Conservation (phyloP, 2,797 vertebrate genomes). For the Menidia menidia region DNA sequence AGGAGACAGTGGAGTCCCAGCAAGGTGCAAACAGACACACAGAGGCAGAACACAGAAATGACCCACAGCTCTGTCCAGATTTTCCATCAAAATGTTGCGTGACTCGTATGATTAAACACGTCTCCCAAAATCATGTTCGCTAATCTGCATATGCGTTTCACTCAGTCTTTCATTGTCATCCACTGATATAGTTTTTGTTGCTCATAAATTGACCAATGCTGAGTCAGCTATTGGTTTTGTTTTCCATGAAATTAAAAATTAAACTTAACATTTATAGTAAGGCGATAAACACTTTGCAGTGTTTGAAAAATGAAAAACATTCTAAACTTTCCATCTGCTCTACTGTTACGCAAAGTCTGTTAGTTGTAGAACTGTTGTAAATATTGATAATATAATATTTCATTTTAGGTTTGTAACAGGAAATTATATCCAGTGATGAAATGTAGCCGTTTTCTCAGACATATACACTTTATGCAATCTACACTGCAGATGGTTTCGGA, state of each 20-base stretch:
- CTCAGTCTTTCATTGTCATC: too few species aligned
- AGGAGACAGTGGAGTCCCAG: constrained; percentile 47
- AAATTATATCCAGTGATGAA: neutral
- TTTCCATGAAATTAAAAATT: neutral
- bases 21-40: constrained; percentile 43
- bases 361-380: neutral
- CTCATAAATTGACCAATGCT: too few species aligned
- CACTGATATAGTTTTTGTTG: too few species aligned
- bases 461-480: neutral
- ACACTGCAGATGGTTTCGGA: constrained; percentile 4
- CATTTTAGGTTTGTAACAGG: neutral
- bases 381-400: too few species aligned
- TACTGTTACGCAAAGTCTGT: neutral
- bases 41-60: neutral
- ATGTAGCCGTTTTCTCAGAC: neutral
- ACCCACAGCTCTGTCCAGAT: neutral
- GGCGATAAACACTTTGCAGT: constrained; percentile 7
- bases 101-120: neutral
- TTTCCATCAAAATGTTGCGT: neutral
- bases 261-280: constrained; percentile 20
- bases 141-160: too few species aligned
- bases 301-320: constrained; percentile 1
- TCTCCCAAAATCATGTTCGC: neutral
- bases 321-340: constrained; percentile 5
- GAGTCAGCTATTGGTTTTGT: too few species aligned